These are phyloP conservation scores for Jacana jacana DNA, from an alignment of 2,113 vertebrate genomes.

Conservation along the genomic window DNA sequence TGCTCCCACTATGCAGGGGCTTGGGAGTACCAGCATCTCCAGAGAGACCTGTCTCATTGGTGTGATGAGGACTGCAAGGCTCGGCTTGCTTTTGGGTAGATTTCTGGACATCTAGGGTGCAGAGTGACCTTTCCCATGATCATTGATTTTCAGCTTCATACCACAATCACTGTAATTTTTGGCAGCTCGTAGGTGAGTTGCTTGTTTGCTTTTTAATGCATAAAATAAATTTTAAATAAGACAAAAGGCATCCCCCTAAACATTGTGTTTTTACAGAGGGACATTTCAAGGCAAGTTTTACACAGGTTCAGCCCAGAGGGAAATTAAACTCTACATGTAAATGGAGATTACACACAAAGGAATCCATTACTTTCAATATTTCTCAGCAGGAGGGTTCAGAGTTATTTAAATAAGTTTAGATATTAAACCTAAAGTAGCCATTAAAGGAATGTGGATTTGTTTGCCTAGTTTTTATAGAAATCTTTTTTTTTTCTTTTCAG, in stretches of 20 bases:
- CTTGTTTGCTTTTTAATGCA: slow-evolving; percentile 27
- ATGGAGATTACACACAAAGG: slow-evolving; percentile 83
- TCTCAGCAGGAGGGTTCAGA: slow-evolving; percentile 83
- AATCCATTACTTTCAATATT: slow-evolving; percentile 86
- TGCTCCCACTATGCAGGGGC: background rate
- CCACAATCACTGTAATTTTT: background rate
- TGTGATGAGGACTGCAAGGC: background rate
- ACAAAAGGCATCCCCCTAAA: slow-evolving; percentile 73
- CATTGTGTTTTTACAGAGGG: slow-evolving; percentile 74
- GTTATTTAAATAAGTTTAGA: slow-evolving; percentile 88
- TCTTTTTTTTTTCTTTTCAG: slow-evolving; percentile 62
- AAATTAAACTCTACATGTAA: slow-evolving; percentile 85
- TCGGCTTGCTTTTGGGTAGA: background rate
- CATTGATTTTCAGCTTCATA: background rate
- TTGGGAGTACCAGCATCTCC: background rate
- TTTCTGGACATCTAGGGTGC: background rate
- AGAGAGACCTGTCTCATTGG: background rate
- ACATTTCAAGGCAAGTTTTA: slow-evolving; percentile 80
- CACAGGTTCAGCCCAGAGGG: slow-evolving; percentile 83
- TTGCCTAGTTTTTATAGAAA: slow-evolving; percentile 71
- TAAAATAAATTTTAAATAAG: slow-evolving; percentile 80
- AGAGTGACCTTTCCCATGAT: background rate
- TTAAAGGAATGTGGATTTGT: slow-evolving; percentile 81
- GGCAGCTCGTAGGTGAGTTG: background rate
- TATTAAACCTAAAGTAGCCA: slow-evolving; percentile 85